Evolutionary conservation across 1,140 invertebrate genomes (phyloP).

Genomic region (Acromyrmex charruanus): DNA sequence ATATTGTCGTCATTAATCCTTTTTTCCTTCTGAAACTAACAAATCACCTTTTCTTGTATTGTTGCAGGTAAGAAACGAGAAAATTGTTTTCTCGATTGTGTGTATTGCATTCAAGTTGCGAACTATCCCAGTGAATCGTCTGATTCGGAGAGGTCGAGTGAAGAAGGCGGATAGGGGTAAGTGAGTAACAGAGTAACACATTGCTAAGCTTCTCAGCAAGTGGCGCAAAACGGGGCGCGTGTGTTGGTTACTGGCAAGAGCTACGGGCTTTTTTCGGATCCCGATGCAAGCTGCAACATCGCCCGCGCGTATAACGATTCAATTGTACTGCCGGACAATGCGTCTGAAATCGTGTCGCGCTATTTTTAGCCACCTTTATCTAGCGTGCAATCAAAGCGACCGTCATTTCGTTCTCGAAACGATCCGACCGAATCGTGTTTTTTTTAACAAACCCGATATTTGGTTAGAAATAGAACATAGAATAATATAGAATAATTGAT

Average conservation of each 20-base stretch:
- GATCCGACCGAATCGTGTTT: neutral
- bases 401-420: constrained; percentile 28
- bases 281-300: constrained; percentile 25
- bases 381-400: constrained; percentile 29
- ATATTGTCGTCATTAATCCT: neutral
- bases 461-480: constrained; percentile 9
- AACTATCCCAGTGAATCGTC: neutral
- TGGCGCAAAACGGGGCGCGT: constrained; percentile 30
- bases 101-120: constrained; percentile 45
- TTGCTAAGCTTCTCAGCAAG: constrained; percentile 38
- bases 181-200: constrained; percentile 39
- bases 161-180: neutral
- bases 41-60: constrained; percentile 46
- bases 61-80: constrained; percentile 25
- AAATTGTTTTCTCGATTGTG: constrained; percentile 65
- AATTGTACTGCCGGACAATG: constrained; percentile 44
- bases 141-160: neutral
- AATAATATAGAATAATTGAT: constrained; percentile 21
- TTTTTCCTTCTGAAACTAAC: constrained; percentile 26
- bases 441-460: neutral
- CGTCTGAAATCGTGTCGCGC: constrained; percentile 39
- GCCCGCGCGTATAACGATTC: constrained; percentile 48
- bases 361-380: constrained; percentile 41
- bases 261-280: constrained; percentile 29
- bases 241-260: constrained; percentile 25